Evolutionary conservation across 2,797 vertebrate genomes (phyloP), one percentile per base, ranked within the genome.

Genomic region (Paguma larvata): DNA sequence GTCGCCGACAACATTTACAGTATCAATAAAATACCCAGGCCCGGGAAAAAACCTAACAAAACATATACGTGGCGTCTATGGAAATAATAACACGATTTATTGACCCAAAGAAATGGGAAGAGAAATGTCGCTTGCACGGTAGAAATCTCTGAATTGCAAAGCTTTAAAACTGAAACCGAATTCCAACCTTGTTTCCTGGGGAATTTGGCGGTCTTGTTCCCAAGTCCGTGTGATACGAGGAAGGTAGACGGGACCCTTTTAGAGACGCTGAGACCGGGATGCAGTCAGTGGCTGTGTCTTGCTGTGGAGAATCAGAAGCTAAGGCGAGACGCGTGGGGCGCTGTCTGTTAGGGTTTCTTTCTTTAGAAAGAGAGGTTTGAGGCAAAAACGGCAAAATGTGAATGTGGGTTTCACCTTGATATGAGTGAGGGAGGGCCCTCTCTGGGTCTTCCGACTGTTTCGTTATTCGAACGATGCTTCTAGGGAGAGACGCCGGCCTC

Each of bases 271-370:
- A 32, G 68, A 34, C 25, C 1, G 46, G 46, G 16, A 38, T 25
- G 7, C 46, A 30, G 7, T 1, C 1, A 25, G 13, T 46, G 0
- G 23, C 65, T 4, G 19, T 2, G 4, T 7, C 46, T 16, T 9
- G 1, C 18, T 0, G 2, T 1, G 10, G 1, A 5, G 53, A 2
- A 4, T 48, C 14, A 0, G 46, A 3, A 2, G 1, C 46, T 5
- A 4, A 8, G 44, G 32, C 27, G 4, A 19, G 1, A 2, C 34
- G 0, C 5, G 59, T 7, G 14, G 14, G 11, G 5, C 13, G 5
- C 16, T 5, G 23, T 4, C 27, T 14, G 6, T 0, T 0, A 2
- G 3, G 46, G 21, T 48, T 53, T 65, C 34, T 32, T 56, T 48
- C 25, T 56, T 38, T 48, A 10, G 2, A 67, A 18, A 34, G n/a